Conservation (phyloP, 2,888 invertebrate species). For the Cryptophagus acutangulus region DNA sequence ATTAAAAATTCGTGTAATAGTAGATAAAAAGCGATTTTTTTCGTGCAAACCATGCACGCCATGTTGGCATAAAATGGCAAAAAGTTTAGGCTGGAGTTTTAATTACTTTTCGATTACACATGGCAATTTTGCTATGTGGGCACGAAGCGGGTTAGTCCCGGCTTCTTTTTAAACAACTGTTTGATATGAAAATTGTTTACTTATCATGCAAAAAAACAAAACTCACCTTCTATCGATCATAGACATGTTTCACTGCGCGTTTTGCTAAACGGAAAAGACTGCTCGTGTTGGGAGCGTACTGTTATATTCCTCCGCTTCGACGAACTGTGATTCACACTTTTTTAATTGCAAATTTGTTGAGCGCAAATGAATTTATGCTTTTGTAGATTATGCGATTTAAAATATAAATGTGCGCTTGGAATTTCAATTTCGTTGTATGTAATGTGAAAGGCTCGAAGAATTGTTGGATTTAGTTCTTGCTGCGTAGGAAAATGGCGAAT, state of each 20-base stretch:
- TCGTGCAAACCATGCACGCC: slow-evolving; percentile 47
- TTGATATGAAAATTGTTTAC: slow-evolving; percentile 26
- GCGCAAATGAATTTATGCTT: no score
- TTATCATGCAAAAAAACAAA: slow-evolving; percentile 44
- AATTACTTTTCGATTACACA: no score
- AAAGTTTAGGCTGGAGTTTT: slow-evolving; percentile 37
- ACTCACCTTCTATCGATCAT: slow-evolving; percentile 78
- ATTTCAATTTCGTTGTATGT: no score
- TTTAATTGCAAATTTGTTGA: no score
- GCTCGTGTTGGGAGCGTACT: slow-evolving; percentile 41
- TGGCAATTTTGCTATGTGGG: no score
- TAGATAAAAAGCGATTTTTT: slow-evolving; percentile 1
- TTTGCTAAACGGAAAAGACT: slow-evolving; percentile 66
- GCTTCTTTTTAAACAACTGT: slow-evolving; percentile 6
- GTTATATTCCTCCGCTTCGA: slow-evolving; percentile 48
- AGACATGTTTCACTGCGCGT: slow-evolving; percentile 78
- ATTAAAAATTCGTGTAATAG: no score
- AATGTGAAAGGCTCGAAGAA: no score
- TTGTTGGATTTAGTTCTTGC: slow-evolving; percentile 23
- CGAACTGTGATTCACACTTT: no score
- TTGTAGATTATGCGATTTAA: no score
- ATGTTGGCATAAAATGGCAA: slow-evolving; percentile 56
- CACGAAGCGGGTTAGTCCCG: no score
- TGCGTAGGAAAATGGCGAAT: slow-evolving; percentile 28
- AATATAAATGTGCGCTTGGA: no score